Evolutionary conservation across 2,113 vertebrate genomes (phyloP), one percentile per base, ranked within the genome.

Genomic region (Trichomycterus rosablanca): DNA sequence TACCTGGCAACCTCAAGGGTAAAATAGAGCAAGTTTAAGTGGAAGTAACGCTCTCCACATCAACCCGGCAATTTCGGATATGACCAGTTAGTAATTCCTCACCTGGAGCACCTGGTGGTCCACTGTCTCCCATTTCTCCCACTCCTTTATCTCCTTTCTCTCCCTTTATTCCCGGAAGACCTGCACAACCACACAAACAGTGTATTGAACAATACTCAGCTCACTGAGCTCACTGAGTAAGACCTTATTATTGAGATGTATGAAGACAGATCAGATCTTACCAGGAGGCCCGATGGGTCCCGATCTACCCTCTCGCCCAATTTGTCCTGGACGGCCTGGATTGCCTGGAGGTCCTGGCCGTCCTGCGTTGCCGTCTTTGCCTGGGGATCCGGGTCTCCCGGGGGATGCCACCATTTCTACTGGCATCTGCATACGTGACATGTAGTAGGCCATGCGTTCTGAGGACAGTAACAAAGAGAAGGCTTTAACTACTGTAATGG

Each of bases 391-490:
- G 0, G 94, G 94, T 44, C 94, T 83, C 6, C 94, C 95, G 0
- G 94, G 93, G 1, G 91, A 78, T 0, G 94, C 79, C 5, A 82
- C 89, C 86, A 88, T 84, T 74, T 97, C 93, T 63, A 94, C 76
- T 0, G 93, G 93, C 79, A 76, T 86, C 54, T 92, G 93, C 83
- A 97, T 83, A 34, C 93, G 86, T 15, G 95, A 92, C 75, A 94
- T 84, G 74, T 95, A 98, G 74, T 98, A 97, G 0, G 77, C 87
- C 91, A 98, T 97, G 46, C 94, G 90, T 84, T 98, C 94, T 98
- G 87, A 1, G 26, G 71, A 71, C 19, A 72, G 35, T 48, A 39
- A 56, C n/a, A 4, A 37, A 11, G 7, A 37, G 5, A 4, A 1
- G 22, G 68, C n/a, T n/a, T n/a, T n/a, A n/a, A n/a, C n/a, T n/a